phyloP scores from a whole-genome alignment of 2,888 invertebrate genomes.

The Drosophila suboccidentalis region DNA sequence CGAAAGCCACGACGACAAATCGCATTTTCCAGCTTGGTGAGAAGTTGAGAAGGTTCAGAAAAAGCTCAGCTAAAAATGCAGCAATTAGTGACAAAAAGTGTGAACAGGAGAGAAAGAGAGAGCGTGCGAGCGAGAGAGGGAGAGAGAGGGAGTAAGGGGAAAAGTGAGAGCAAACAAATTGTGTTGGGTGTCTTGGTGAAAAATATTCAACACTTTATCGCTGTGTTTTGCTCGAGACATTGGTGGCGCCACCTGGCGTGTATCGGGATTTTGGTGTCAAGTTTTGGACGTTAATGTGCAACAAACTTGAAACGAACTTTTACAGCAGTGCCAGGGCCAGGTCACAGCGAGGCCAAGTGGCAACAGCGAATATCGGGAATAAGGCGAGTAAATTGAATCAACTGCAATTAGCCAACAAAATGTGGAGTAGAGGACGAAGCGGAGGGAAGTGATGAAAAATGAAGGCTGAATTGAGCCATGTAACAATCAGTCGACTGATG shows the following conservation, averaged over 20 bases:
- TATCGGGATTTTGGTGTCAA: slow-evolving; percentile 14
- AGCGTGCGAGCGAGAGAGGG: neutral
- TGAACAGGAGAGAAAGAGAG: neutral
- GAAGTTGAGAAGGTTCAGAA: neutral
- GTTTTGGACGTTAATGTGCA: slow-evolving; percentile 20
- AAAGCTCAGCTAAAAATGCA: slow-evolving; percentile 23
- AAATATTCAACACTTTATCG: slow-evolving; percentile 11
- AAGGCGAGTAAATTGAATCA: slow-evolving; percentile 51
- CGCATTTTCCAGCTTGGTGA: slow-evolving; percentile 14
- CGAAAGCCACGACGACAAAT: slow-evolving; percentile 21
- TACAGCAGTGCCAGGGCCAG: neutral
- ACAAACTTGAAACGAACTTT: slow-evolving; percentile 27
- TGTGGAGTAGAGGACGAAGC: neutral
- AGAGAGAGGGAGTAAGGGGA: neutral
- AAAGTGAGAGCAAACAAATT: neutral
- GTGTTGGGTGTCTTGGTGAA: neutral
- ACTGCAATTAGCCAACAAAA: slow-evolving; percentile 51
- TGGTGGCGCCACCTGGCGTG: slow-evolving; percentile 14
- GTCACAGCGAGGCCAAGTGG: slow-evolving; percentile 17
- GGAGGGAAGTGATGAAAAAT: no score
- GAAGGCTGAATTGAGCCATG: slow-evolving; percentile 1
- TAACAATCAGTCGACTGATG: slow-evolving; percentile 67
- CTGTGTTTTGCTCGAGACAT: slow-evolving; percentile 1
- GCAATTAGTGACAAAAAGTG: slow-evolving; percentile 36
- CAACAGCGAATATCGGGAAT: slow-evolving; percentile 45